Percentiles rank a stretch among this genome's conserved stretches.
Evolutionary conservation across 2,888 invertebrate genomes (phyloP).

Genomic region (Smittia sp.): DNA sequence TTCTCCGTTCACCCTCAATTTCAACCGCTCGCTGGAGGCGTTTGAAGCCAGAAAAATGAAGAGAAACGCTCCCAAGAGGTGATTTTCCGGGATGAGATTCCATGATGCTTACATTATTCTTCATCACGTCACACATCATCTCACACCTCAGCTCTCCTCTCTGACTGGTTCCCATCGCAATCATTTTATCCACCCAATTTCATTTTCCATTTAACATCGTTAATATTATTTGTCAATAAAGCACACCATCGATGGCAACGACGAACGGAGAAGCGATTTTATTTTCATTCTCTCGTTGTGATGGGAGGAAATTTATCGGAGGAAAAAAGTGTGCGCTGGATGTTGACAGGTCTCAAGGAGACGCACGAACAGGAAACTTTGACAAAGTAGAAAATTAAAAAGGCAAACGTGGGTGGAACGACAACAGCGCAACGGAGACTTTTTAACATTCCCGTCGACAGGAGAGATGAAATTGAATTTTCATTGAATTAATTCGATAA

Average conservation of each 20-base stretch:
- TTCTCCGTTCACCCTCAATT: not conserved
- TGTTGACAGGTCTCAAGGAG: constrained; percentile 36
- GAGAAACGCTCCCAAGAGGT: constrained; percentile 16
- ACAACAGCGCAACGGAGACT: not conserved
- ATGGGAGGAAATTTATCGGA: constrained; percentile 18
- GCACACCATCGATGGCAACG: not conserved
- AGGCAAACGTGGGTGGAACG: constrained; percentile 32
- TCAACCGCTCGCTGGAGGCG: not conserved
- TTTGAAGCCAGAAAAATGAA: not conserved
- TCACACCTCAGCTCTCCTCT: constrained; percentile 11
- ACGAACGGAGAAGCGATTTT: not conserved
- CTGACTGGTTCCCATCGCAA: constrained; percentile 14
- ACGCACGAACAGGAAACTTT: constrained; percentile 36
- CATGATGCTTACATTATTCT: constrained; percentile 33
- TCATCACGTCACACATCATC: constrained; percentile 36
- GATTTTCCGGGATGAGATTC: constrained; percentile 25
- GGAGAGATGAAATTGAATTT: constrained; percentile 15
- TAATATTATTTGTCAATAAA: constrained; percentile 41
- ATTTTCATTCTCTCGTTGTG: not conserved
- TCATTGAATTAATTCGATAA: constrained; percentile 28
- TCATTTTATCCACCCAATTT: constrained; percentile 37
- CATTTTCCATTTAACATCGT: constrained; percentile 41
- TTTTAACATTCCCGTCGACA: constrained; percentile 20
- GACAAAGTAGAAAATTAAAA: constrained; percentile 39
- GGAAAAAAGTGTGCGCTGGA: constrained; percentile 17